Conservation (phyloP, 2,113 vertebrate genomes). For the Pitta sordida region DNA sequence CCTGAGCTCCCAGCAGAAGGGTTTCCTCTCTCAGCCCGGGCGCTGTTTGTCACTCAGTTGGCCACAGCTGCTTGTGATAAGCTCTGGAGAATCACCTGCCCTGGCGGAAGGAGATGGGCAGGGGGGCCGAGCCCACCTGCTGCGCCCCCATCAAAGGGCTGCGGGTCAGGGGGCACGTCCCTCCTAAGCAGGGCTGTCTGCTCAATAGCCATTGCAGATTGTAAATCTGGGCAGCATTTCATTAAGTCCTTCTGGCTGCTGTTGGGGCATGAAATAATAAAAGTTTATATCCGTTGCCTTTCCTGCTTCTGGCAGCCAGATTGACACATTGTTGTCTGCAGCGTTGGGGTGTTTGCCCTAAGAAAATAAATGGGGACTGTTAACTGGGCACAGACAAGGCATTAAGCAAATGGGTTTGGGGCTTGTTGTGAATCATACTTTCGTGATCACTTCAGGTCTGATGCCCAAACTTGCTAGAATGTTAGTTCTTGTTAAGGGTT, state of each 20-base stretch:
- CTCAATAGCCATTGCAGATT: conserved; percentile 80
- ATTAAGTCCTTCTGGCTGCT: conserved; percentile 82
- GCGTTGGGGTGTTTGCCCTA: conserved; percentile 26
- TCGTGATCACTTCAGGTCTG: neutral
- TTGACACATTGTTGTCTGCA: conserved; percentile 64
- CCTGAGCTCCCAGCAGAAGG: neutral
- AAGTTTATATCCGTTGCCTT: conserved; percentile 78
- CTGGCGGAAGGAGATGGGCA: conserved; percentile 61
- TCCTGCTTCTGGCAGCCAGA: conserved; percentile 77
- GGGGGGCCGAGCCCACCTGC: conserved; percentile 79
- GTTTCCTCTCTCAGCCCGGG: neutral
- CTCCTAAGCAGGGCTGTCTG: conserved; percentile 76
- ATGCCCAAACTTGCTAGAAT: neutral
- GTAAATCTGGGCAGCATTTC: conserved; percentile 81
- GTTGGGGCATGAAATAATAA: conserved; percentile 81
- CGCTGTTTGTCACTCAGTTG: conserved; percentile 47
- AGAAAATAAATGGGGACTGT: conserved; percentile 45
- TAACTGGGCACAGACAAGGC: conserved; percentile 16
- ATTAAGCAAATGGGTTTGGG: neutral
- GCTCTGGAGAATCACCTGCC: conserved; percentile 70
- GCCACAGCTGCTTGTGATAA: conserved; percentile 72
- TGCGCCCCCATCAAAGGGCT: conserved; percentile 76
- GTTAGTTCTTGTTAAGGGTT: neutral
- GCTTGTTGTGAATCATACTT: neutral
- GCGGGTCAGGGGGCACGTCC: conserved; percentile 75